Evolutionary conservation across 1,140 invertebrate species (phyloP), one percentile per base, ranked within the genome.

Genomic region (Macrobrachium nipponense): DNA sequence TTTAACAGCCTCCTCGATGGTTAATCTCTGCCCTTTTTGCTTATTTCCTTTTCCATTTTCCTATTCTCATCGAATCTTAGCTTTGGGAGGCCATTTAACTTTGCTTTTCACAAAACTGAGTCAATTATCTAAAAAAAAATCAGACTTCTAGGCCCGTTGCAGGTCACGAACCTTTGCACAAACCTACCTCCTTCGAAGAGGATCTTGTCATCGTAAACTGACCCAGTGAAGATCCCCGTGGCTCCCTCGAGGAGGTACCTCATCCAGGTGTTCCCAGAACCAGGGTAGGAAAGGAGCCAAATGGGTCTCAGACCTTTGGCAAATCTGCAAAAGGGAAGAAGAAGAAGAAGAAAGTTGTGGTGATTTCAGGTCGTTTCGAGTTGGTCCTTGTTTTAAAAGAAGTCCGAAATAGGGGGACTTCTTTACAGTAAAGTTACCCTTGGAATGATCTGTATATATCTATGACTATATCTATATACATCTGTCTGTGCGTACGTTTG

Each of bases 211-310:
- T 87, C 82, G 86, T 91, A 91, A n/a, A 89, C 72, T 58, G 89
- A 90, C 70, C 91, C 91, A 8, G 90, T 90, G 79, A 87, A 87
- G 60, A 89, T 86, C 68, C 90, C 90, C 14, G 90, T 89, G 14
- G 90, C 84, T 58, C 86, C 87, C 78, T 91, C 90, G 10, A 91
- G 75, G 14, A 91, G 87, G 80, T 89, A 90, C n/a, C 90, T 64
- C 1, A 90, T 60, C 90, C 90, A 91, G 3, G 90, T 91, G 66
- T 91, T 91, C 20, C 90, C 90, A 12, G 89, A 90, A 17, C 90
- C 90, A 11, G 90, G 90, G 68, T 88, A 90, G 27, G 90, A 90
- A 8, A 89, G 89, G 36, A 91, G 83, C 7, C 90, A 90, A 20
- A 77, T 88, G 44, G 86, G 73, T 12, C 84, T 87, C 66, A 88